Percentiles rank a stretch among this genome's conserved stretches.
Conservation (phyloP, 2,888 invertebrate species). For the Nephrotoma guestfalica region DNA sequence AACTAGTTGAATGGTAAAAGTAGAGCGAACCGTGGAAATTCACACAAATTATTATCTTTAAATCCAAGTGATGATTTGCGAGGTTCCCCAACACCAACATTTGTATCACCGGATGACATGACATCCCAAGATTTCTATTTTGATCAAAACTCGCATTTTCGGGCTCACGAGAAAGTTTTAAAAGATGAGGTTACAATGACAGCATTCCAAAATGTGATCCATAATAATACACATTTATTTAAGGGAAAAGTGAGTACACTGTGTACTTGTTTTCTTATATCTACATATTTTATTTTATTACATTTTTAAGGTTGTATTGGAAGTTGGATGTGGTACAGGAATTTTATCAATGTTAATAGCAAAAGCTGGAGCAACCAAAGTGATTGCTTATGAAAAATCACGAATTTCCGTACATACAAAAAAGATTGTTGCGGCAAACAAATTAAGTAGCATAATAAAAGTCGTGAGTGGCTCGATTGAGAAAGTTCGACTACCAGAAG, state of each 20-base stretch:
- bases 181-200: conserved; percentile 98
- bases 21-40: neutral
- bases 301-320: conserved; percentile 56
- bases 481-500: conserved; percentile 81
- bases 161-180: conserved; percentile 99
- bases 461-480: conserved; percentile 87
- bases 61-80: neutral
- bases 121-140: conserved; percentile 99
- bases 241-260: conserved; percentile 49
- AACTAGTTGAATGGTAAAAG: neutral
- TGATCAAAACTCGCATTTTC: conserved; percentile 99
- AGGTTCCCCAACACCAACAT: neutral
- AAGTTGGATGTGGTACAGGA: conserved; percentile 98
- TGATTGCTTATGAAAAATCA: conserved; percentile 96
- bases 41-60: neutral
- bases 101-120: conserved; percentile 68
- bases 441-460: conserved; percentile 61
- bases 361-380: conserved; percentile 90
- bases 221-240: conserved; percentile 97
- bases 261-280: neutral
- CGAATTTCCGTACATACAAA: conserved; percentile 96
- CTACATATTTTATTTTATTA: neutral
- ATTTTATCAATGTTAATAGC: conserved; percentile 99
- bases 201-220: conserved; percentile 98
- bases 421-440: conserved; percentile 82